phyloP scores from a whole-genome alignment of 1,140 invertebrate species.

The Neoseiulus cucumeris region DNA sequence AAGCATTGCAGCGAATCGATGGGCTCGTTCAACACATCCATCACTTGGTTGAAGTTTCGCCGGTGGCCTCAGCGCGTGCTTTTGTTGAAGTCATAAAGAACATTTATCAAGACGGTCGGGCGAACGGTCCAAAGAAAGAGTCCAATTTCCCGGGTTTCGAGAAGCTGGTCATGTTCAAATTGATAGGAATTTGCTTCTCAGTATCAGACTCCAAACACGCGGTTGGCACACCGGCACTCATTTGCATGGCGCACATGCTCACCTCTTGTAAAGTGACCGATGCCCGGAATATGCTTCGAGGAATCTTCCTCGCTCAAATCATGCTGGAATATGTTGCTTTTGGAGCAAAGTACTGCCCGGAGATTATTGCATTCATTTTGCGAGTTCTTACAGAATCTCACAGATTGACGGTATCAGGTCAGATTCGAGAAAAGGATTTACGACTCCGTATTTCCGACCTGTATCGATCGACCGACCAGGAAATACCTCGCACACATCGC shows the following conservation, averaged over 20 bases:
- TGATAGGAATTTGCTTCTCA: slow-evolving; percentile 44
- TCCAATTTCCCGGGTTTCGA: slow-evolving; percentile 43
- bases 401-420: neutral
- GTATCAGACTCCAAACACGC: slow-evolving; percentile 70
- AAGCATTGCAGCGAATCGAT: slow-evolving; percentile 22
- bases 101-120: slow-evolving; percentile 44
- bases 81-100: slow-evolving; percentile 47
- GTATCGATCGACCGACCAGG: neutral
- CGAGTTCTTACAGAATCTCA: slow-evolving; percentile 19
- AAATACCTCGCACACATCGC: neutral
- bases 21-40: slow-evolving; percentile 46
- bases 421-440: slow-evolving; percentile 28
- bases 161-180: slow-evolving; percentile 49
- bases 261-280: slow-evolving; percentile 37
- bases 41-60: slow-evolving; percentile 46
- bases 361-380: slow-evolving; percentile 48
- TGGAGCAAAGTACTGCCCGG: slow-evolving; percentile 59
- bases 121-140: slow-evolving; percentile 28
- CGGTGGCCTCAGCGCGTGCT: slow-evolving; percentile 40
- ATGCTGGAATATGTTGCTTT: slow-evolving; percentile 52
- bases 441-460: slow-evolving; percentile 38
- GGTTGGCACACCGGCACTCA: slow-evolving; percentile 55
- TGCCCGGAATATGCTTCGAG: slow-evolving; percentile 45
- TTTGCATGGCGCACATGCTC: slow-evolving; percentile 64
- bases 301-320: slow-evolving; percentile 51